Conservation (phyloP, 2,888 invertebrate genomes). For the Melieria omissa region DNA sequence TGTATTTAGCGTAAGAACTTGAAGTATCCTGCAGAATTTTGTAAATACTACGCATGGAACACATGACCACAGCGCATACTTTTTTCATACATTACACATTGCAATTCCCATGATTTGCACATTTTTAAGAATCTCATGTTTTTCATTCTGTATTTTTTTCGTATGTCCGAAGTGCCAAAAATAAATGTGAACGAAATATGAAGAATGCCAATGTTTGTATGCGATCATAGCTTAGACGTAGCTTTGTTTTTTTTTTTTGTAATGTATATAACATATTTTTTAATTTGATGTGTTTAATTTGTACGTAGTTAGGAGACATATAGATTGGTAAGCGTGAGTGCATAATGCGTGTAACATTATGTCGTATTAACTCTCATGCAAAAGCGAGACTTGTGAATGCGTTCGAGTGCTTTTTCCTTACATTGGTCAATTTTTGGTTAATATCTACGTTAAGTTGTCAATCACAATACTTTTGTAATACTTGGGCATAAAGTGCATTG, state of each 20-base stretch:
- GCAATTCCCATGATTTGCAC: not conserved
- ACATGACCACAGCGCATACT: not conserved
- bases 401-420: conserved; percentile 24
- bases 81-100: not conserved
- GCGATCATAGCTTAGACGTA: not conserved
- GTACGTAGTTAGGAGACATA: too few species aligned
- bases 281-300: not conserved
- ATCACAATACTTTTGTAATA: too few species aligned
- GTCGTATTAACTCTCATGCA: too few species aligned
- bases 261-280: not conserved
- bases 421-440: conserved; percentile 41
- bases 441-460: not conserved
- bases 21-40: not conserved
- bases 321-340: too few species aligned
- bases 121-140: conserved; percentile 13
- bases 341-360: not conserved
- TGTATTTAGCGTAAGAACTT: not conserved
- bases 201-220: too few species aligned
- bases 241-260: not conserved
- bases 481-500: too few species aligned
- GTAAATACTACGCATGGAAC: not conserved
- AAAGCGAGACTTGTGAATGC: too few species aligned
- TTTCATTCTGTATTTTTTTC: conserved; percentile 2
- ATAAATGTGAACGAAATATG: not conserved
- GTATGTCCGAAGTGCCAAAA: conserved; percentile 24